Evolutionary conservation across 2,113 vertebrate species (phyloP).

Genomic region (Ranitomeya variabilis): DNA sequence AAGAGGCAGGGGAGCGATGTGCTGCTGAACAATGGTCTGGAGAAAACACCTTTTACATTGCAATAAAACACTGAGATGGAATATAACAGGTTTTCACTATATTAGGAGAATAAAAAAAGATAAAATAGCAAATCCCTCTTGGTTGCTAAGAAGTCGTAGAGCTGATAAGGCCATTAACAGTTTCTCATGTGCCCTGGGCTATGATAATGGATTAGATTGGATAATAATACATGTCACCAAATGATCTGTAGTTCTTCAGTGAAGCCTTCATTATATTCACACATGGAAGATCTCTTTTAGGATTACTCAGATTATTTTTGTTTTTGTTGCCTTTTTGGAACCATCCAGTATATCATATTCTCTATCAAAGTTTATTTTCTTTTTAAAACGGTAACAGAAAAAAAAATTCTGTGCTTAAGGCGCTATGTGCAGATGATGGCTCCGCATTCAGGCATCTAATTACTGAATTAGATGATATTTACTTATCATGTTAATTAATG

Average conservation of each 20-base stretch:
- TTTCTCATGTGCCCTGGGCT: background rate
- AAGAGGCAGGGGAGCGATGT: too few species aligned
- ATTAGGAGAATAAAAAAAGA: too few species aligned
- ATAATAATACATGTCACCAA: background rate
- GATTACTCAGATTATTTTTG: background rate
- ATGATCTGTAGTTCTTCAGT: background rate
- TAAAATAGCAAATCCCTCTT: too few species aligned
- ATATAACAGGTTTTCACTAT: too few species aligned
- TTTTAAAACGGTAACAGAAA: background rate
- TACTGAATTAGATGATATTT: conserved; percentile 45
- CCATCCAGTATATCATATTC: background rate
- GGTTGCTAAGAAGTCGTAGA: background rate
- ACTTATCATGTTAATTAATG: conserved; percentile 50
- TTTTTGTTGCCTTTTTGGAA: background rate
- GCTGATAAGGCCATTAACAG: too few species aligned
- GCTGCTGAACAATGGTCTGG: too few species aligned
- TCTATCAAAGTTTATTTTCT: conserved; percentile 12
- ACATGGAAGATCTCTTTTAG: background rate
- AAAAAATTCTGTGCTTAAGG: conserved; percentile 27
- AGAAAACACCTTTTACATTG: too few species aligned
- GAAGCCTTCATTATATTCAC: background rate
- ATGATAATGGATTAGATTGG: background rate
- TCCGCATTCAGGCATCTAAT: conserved; percentile 50
- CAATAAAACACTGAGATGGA: too few species aligned
- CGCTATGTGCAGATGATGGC: conserved; percentile 27